These are phyloP conservation scores for Glyphotaelius pellucidus DNA, from an alignment of 2,888 invertebrate species.

Conservation along the genomic window DNA sequence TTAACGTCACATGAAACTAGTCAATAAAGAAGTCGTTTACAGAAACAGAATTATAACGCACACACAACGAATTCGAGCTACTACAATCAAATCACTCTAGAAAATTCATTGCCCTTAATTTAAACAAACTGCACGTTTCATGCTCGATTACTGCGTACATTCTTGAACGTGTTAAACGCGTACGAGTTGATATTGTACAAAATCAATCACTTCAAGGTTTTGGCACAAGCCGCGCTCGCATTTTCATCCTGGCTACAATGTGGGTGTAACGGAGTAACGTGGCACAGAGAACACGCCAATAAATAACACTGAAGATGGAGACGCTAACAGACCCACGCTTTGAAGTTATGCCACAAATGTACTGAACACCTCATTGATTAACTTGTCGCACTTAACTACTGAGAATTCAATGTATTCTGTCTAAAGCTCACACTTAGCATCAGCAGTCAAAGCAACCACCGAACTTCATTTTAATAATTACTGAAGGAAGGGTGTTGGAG, in stretches of 20 bases:
- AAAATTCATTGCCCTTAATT: neutral
- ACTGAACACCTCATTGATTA: neutral
- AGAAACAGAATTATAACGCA: no score
- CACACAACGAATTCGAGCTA: neutral
- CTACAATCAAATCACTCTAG: neutral
- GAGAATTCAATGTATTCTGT: neutral
- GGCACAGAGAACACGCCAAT: neutral
- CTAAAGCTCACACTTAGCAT: neutral
- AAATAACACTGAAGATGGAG: neutral
- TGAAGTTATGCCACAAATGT: neutral
- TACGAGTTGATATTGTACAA: neutral
- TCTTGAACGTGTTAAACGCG: conserved; percentile 2
- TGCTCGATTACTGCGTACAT: neutral
- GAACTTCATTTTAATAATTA: neutral
- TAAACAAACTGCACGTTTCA: conserved; percentile 2
- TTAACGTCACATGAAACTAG: no score
- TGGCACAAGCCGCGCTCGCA: neutral
- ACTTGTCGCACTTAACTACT: neutral
- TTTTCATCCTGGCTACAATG: neutral
- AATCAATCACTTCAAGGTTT: neutral
- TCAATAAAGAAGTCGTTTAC: no score
- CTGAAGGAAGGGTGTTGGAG: neutral
- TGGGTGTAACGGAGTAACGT: neutral
- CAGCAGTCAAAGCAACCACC: neutral
- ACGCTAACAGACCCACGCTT: neutral